Evolutionary conservation across 2,113 vertebrate genomes (phyloP), one percentile per base, ranked within the genome.

Genomic region (Sylvia atricapilla): DNA sequence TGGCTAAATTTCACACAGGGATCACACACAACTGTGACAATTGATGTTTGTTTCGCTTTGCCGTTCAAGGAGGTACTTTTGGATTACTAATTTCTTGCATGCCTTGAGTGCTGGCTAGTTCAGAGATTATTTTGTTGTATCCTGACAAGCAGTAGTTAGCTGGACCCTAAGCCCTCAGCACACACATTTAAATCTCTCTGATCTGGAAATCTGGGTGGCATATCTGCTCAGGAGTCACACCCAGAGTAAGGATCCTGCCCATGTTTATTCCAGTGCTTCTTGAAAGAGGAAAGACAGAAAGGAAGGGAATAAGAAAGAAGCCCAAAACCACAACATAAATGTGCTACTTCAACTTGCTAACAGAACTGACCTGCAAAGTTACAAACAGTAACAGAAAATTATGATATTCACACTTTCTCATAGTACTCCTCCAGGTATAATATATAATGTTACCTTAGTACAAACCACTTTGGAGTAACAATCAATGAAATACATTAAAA

Each of bases 401-500:
- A 83, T 41, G 52, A 88, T 64, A 77, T 64, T 90, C 77, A 78
- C 22, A 75, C 6, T 83, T 94, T 91, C 56, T 81, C 52, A 47
- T 10, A 68, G 24, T 50, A 90, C 31, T 93, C 69, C 85, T 93
- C 31, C 55, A 73, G 53, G 86, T 86, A 60, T 30, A 75, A 19
- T 72, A 75, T 68, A 89, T 31, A 7, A 1, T 63, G 41, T 91
- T 89, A 90, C 92, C 80, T 68, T 93, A 89, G 67, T 50, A 31
- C 50, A 92, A 95, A 85, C 47, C 66, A 60, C 73, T 93, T 18
- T 10, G 63, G 64, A 83, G 76, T 76, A 59, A 81, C 37, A 81
- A 91, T 92, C 79, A 89, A 63, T 60, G 44, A 96, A 84, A 76
- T 49, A 82, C 60, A 89, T 78, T 89, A 90, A 60, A 89, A 62